A percentile compares a stretch with the other conserved stretches of the same genome.
Conservation (phyloP, 2,113 vertebrate species). For the Toxostoma redivivum region DNA sequence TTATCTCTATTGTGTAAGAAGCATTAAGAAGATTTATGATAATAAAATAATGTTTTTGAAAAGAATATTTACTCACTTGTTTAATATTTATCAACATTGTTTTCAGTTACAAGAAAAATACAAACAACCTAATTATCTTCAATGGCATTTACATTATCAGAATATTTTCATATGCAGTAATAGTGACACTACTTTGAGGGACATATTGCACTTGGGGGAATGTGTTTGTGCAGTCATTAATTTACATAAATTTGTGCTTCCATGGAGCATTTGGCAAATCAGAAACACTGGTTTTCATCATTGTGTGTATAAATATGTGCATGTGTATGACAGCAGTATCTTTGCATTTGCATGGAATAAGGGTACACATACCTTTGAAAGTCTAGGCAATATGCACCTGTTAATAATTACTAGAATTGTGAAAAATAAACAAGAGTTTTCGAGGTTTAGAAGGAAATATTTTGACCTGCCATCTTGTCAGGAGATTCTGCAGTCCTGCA, state of each 20-base stretch:
- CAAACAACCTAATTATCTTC: not conserved
- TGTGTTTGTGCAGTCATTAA: not conserved
- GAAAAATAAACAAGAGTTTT: not conserved
- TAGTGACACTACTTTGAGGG: not conserved
- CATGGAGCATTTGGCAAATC: not conserved
- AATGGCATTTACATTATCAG: conserved; percentile 27
- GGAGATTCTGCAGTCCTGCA: not conserved
- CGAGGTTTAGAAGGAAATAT: not conserved
- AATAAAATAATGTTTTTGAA: not conserved
- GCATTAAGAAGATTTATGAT: not conserved
- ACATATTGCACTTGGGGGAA: not conserved
- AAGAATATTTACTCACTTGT: not conserved
- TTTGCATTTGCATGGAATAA: not conserved
- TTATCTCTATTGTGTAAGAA: not conserved
- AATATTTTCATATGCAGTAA: conserved; percentile 33
- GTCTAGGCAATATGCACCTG: not conserved
- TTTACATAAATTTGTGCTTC: conserved; percentile 10
- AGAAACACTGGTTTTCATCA: not conserved
- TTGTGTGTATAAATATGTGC: not conserved
- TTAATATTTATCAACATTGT: conserved; percentile 29
- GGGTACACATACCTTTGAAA: not conserved
- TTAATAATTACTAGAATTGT: not conserved
- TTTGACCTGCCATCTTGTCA: not conserved
- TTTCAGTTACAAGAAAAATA: conserved; percentile 38
- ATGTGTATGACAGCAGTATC: not conserved